Evolutionary conservation across 2,888 invertebrate species (phyloP), one percentile per base, ranked within the genome.

Genomic region (Calameuta idolon): DNA sequence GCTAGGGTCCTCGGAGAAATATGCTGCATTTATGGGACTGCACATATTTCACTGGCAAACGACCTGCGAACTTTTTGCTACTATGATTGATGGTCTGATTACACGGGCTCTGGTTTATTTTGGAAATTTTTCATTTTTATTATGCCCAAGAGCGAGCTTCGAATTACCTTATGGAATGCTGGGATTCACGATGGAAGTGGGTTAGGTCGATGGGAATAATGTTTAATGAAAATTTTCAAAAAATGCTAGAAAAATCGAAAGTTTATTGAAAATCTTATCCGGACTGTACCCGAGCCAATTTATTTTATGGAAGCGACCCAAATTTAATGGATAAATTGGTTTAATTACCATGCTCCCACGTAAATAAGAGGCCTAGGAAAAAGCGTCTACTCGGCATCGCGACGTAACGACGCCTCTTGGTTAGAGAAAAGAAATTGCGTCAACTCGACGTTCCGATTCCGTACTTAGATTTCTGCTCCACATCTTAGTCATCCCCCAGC

Each of bases 1-100:
- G 2, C 9, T 75, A 79, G 79, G 78, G 84, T 87, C 84, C 83
- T 84, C 82, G 78, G 81, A 81, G 83, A 86, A 85, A 84, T 85
- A 86, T 85, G 85, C 82, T 83, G 83, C 83, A 84, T 83, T 83
- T 84, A 81, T 77, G 74, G 75, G 23, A 37, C 11, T 3, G 40
- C 37, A 35, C 1, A 30, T 23, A 74, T 77, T 77, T 77, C 23
- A 37, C 75, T 30, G n/a, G 69, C 34, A 11, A 69, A 33, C 78
- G 31, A 35, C 73, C 69, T 79, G 73, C 31, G 71, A 55, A 23
- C 1, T 55, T 55, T 55, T 23, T 55, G 23, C 55, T 55, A 23
- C 23, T 55, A 55, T 23, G 55, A 23, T 23, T 23, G 9, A 55
- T 9, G 55, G 2, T 55, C 23, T 2, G 55, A 23, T 55, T 55